Evolutionary conservation across 1,140 invertebrate genomes (phyloP).

Genomic region (Archegozetes longisetosus): DNA sequence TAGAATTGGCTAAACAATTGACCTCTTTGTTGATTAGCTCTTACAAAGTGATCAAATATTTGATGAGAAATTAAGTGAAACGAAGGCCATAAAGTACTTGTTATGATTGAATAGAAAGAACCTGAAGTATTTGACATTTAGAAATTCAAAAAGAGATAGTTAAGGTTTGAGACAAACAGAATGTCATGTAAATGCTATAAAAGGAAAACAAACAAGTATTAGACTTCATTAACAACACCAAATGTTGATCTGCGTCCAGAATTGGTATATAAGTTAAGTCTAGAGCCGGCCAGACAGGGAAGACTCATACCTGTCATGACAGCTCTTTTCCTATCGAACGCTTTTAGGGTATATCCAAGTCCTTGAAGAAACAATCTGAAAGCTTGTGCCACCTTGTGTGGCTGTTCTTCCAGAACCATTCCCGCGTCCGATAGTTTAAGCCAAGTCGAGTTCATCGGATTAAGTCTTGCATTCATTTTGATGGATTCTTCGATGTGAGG

Average conservation of each 20-base stretch:
- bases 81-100: too few relatives aligned
- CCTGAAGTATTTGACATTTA: too few relatives aligned
- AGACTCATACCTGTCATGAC: conserved; percentile 6
- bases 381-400: conserved; percentile 89
- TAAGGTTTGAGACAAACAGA: too few relatives aligned
- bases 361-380: conserved; percentile 95
- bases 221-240: too few relatives aligned
- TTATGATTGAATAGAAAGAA: too few relatives aligned
- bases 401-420: conserved; percentile 96
- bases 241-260: not conserved
- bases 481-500: conserved; percentile 82
- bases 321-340: not conserved
- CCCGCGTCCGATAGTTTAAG: conserved; percentile 98
- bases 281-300: conserved; percentile 5
- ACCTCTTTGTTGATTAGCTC: too few relatives aligned
- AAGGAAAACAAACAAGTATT: too few relatives aligned
- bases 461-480: conserved; percentile 82
- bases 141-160: too few relatives aligned
- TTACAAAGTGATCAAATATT: too few relatives aligned
- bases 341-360: conserved; percentile 56
- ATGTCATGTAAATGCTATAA: too few relatives aligned
- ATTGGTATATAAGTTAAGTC: not conserved
- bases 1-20: too few relatives aligned
- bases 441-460: conserved; percentile 91
- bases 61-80: too few relatives aligned